phyloP scores from a whole-genome alignment of 2,888 invertebrate genomes.

The Eristalis arbustorum region DNA sequence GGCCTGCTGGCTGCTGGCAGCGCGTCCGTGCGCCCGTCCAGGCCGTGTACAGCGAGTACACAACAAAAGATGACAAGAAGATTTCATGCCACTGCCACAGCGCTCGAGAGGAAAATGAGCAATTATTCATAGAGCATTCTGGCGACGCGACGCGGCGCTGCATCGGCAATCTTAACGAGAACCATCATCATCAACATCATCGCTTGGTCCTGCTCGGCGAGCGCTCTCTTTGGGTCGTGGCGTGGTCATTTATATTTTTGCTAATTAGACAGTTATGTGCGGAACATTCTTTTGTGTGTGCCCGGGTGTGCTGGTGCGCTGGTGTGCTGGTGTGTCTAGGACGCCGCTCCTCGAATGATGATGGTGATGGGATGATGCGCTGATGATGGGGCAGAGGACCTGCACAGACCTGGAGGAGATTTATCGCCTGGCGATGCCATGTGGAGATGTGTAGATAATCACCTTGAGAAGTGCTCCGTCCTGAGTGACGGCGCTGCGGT shows the following conservation, averaged over 20 bases:
- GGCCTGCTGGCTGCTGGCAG: conserved; percentile 51
- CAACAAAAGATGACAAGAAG: conserved; percentile 66
- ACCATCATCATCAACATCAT: conserved; percentile 68
- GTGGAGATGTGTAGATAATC: conserved; percentile 67
- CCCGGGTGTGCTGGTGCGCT: too few species aligned
- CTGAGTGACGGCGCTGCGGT: conserved; percentile 64
- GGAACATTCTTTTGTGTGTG: conserved; percentile 67
- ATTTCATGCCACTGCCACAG: conserved; percentile 59
- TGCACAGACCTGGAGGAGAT: conserved; percentile 22
- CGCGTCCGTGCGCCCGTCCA: neutral
- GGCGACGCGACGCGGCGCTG: neutral
- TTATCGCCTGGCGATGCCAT: conserved; percentile 62
- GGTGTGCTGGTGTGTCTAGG: conserved; percentile 6
- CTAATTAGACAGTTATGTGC: conserved; percentile 70
- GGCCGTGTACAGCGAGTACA: conserved; percentile 11
- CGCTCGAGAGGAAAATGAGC: conserved; percentile 50
- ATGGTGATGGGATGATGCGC: neutral
- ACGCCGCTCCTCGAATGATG: neutral
- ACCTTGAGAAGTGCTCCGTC: conserved; percentile 69
- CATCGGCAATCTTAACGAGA: conserved; percentile 65
- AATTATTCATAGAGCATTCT: conserved; percentile 68
- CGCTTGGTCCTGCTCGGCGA: conserved; percentile 1
- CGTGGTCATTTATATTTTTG: conserved; percentile 70
- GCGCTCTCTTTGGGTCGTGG: conserved; percentile 63
- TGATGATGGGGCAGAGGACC: neutral